Percentiles rank a stretch among this genome's conserved stretches.
Evolutionary conservation across 1,140 invertebrate genomes (phyloP).

Genomic region (Cydia splendana): DNA sequence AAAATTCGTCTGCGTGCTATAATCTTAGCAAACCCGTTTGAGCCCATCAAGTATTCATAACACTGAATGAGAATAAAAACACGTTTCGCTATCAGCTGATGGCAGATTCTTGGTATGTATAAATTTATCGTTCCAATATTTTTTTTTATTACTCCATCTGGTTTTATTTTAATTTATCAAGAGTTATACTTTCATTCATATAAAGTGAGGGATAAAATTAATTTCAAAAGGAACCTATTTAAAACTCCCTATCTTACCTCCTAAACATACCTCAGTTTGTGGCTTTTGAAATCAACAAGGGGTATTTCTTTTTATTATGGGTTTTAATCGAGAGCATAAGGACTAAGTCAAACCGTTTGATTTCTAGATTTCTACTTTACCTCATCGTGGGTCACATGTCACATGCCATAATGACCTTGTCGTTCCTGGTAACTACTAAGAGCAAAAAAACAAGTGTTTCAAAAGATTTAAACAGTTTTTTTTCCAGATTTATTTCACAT

Average conservation of each 20-base stretch:
- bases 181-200: no score
- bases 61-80: constrained; percentile 67
- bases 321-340: not conserved
- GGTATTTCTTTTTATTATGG: no score
- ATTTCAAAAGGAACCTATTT: no score
- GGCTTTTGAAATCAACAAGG: no score
- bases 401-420: not conserved
- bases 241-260: no score
- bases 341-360: not conserved
- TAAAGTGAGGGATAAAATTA: no score
- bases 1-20: not conserved
- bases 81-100: constrained; percentile 72
- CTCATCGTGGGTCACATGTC: not conserved
- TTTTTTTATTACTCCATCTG: constrained; percentile 65
- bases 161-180: not conserved
- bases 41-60: constrained; percentile 21
- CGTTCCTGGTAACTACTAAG: not conserved
- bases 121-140: constrained; percentile 49
- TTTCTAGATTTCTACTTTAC: not conserved
- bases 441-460: not conserved
- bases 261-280: no score
- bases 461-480: not conserved
- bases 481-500: not conserved
- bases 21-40: constrained; percentile 3
- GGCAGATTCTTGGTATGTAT: constrained; percentile 53